phyloP scores from a whole-genome alignment of 2,888 invertebrate genomes.

The Patella pellucida region DNA sequence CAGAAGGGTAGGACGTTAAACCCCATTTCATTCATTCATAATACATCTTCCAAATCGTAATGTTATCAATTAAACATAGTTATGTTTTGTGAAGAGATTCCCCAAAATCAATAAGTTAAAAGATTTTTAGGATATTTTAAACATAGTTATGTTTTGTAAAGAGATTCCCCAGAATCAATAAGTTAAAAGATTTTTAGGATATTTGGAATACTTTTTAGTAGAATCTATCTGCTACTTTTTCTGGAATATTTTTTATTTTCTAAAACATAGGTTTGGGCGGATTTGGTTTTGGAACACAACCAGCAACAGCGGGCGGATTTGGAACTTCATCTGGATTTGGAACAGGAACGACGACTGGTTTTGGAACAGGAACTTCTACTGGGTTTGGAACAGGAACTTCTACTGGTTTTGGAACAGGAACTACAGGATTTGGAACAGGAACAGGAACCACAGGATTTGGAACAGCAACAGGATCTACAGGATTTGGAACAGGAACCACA shows the following conservation, averaged over 20 bases:
- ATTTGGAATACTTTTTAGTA: not conserved
- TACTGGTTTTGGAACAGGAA: slow-evolving; percentile 33
- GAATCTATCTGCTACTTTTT: no score
- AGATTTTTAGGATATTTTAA: no score
- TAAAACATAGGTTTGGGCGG: slow-evolving; percentile 9
- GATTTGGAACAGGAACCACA: slow-evolving; percentile 6
- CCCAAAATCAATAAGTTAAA: no score
- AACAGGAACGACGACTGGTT: slow-evolving; percentile 23
- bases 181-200: no score
- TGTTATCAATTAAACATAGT: no score
- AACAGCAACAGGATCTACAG: slow-evolving; percentile 28
- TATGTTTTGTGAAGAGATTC: no score
- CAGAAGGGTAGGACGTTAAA: no score
- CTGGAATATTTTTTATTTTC: slow-evolving; percentile 9
- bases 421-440: slow-evolving; percentile 35
- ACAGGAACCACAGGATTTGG: slow-evolving; percentile 33
- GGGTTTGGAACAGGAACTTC: slow-evolving; percentile 34
- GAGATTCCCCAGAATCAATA: no score
- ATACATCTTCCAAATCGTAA: no score
- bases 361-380: slow-evolving; percentile 29
- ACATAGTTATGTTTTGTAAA: no score
- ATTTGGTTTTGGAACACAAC: slow-evolving; percentile 24
- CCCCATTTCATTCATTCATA: no score
- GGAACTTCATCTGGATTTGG: slow-evolving; percentile 26
- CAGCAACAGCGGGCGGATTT: slow-evolving; percentile 3